phyloP scores from a whole-genome alignment of 1,140 invertebrate genomes.

The honey bee (Apis mellifera) region DNA sequence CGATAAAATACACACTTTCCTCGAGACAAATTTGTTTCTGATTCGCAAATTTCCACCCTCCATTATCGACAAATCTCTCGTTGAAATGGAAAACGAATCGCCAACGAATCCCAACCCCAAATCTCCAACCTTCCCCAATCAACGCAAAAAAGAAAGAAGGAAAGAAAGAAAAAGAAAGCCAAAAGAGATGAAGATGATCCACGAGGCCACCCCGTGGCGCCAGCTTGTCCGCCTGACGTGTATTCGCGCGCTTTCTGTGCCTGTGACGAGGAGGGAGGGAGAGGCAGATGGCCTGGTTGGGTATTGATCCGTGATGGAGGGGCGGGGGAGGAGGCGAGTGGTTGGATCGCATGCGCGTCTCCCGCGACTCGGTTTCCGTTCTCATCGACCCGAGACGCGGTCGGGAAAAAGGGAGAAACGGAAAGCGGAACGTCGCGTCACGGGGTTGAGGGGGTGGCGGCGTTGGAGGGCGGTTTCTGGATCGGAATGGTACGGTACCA shows the following conservation, averaged over 20 bases:
- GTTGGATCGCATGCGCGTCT: slow-evolving; percentile 72
- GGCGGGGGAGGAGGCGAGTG: slow-evolving; percentile 36
- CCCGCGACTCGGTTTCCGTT: slow-evolving; percentile 61
- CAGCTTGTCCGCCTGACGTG: neutral
- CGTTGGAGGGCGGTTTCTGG: slow-evolving; percentile 17
- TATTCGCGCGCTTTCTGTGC: neutral
- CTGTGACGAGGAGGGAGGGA: neutral
- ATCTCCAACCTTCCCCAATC: too few relatives aligned
- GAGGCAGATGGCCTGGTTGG: slow-evolving; percentile 76
- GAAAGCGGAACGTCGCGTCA: slow-evolving; percentile 48
- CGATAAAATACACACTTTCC: too few relatives aligned
- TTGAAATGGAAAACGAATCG: too few relatives aligned
- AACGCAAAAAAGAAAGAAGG: too few relatives aligned
- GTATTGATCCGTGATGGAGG: slow-evolving; percentile 76
- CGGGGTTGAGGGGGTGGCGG: slow-evolving; percentile 8
- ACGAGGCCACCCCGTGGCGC: neutral
- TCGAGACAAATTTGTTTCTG: too few relatives aligned
- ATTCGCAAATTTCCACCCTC: too few relatives aligned
- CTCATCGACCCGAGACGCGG: slow-evolving; percentile 66
- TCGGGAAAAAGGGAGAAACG: slow-evolving; percentile 41
- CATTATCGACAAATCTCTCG: too few relatives aligned
- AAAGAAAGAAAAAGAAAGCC: too few relatives aligned
- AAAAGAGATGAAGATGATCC: slow-evolving; percentile 3
- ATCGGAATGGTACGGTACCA: slow-evolving; percentile 56
- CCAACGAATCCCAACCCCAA: too few relatives aligned